phyloP scores from a whole-genome alignment of 1,140 invertebrate genomes.

The Popillia japonica region DNA sequence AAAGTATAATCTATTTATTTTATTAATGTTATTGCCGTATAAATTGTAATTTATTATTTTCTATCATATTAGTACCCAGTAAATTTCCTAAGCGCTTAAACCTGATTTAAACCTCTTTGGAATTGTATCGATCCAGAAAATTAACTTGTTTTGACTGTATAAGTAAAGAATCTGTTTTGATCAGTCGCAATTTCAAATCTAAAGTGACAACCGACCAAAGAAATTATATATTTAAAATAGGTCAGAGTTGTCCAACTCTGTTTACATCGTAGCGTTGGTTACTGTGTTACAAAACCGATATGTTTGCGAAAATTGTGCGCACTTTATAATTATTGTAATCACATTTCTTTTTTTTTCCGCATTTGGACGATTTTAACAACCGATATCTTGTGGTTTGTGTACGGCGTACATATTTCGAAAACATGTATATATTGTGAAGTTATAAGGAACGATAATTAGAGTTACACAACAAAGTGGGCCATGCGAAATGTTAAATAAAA shows the following conservation, averaged over 20 bases:
- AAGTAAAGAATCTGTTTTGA: not conserved
- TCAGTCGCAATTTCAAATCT: not conserved
- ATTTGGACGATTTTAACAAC: not conserved
- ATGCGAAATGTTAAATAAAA: constrained; percentile 21
- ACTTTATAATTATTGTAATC: not conserved
- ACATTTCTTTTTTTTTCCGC: not conserved
- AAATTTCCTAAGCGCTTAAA: not conserved
- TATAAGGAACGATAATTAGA: constrained; percentile 30
- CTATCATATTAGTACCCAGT: not conserved
- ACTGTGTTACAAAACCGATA: not conserved
- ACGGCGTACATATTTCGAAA: constrained; percentile 15
- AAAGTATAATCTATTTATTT: not conserved
- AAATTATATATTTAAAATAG: constrained; percentile 20
- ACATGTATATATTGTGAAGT: constrained; percentile 20
- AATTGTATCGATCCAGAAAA: not conserved
- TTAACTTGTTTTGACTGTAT: not conserved
- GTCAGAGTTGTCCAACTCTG: constrained; percentile 5
- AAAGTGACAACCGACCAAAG: constrained; percentile 9
- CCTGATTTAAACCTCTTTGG: too few species aligned
- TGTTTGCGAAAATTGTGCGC: not conserved
- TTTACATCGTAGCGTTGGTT: not conserved
- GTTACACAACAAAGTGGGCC: constrained; percentile 22
- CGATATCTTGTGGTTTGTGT: constrained; percentile 20
- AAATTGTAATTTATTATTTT: not conserved
- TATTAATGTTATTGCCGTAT: not conserved